phyloP scores from a whole-genome alignment of 2,113 vertebrate genomes.

The Silurus asotus region DNA sequence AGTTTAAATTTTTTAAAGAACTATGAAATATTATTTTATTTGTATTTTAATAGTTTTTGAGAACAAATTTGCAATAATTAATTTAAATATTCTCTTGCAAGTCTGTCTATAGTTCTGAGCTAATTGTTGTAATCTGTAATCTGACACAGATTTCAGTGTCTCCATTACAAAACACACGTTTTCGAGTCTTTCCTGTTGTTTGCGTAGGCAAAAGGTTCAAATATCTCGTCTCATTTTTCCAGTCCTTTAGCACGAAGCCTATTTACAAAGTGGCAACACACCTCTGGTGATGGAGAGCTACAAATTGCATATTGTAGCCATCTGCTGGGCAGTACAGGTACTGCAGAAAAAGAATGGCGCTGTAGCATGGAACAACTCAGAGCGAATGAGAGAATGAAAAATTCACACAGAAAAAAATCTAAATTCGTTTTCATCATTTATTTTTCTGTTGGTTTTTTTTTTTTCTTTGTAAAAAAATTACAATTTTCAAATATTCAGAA shows the following conservation, averaged over 20 bases:
- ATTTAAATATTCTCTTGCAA: neutral
- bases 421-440: slow-evolving; percentile 48
- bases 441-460: slow-evolving; percentile 56
- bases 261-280: neutral
- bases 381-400: too few relatives aligned
- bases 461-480: slow-evolving; percentile 64
- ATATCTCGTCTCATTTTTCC: neutral
- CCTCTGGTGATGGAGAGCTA: neutral
- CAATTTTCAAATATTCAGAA: slow-evolving; percentile 69
- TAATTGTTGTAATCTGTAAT: neutral
- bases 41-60: neutral
- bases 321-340: slow-evolving; percentile 52
- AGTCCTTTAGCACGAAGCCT: neutral
- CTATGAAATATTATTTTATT: neutral
- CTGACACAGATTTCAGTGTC: neutral
- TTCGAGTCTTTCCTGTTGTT: neutral
- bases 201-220: neutral
- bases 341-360: neutral
- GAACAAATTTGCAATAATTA: neutral
- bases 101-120: neutral
- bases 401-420: neutral
- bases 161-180: neutral
- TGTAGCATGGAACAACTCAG: too few relatives aligned
- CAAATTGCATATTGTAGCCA: slow-evolving; percentile 10
- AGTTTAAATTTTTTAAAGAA: neutral